Percentiles rank a stretch among this genome's conserved stretches.
Evolutionary conservation across 2,888 invertebrate species (phyloP).

Genomic region (Agrochola litura): DNA sequence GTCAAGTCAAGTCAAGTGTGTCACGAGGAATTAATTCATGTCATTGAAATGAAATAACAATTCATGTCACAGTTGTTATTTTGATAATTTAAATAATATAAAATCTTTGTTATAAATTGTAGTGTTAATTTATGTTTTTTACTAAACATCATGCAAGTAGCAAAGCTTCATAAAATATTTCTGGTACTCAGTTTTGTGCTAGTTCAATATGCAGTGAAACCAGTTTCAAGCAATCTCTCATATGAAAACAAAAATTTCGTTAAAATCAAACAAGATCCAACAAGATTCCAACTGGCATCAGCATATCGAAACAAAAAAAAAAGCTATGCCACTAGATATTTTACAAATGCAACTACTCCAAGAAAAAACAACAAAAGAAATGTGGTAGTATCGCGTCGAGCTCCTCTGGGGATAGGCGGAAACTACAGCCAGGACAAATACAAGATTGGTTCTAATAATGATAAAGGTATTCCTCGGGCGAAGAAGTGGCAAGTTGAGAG

Average conservation of each 20-base stretch:
- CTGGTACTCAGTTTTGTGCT: conserved; percentile 28
- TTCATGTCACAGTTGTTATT: background rate
- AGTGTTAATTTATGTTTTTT: conserved; percentile 14
- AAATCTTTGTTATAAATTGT: conserved; percentile 34
- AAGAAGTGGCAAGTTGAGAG: conserved; percentile 76
- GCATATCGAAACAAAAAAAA: conserved; percentile 32
- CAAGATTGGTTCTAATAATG: conserved; percentile 23
- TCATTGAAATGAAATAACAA: no score
- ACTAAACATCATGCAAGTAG: conserved; percentile 40
- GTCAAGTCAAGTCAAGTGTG: background rate
- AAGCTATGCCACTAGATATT: conserved; percentile 15
- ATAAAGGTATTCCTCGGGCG: conserved; percentile 13
- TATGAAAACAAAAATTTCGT: conserved; percentile 53
- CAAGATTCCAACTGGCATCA: conserved; percentile 33
- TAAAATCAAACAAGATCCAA: conserved; percentile 50
- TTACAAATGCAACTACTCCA: conserved; percentile 23
- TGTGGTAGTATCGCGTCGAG: background rate
- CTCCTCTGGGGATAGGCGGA: background rate
- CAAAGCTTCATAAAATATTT: conserved; percentile 25
- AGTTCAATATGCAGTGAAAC: conserved; percentile 32
- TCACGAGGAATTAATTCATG: conserved; percentile 5
- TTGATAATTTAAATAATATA: background rate
- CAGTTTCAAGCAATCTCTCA: conserved; percentile 38
- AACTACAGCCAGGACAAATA: conserved; percentile 43
- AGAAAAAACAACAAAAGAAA: conserved; percentile 23